Conservation (phyloP, 2,888 invertebrate species). For the Xanthorhoe spadicearia region DNA sequence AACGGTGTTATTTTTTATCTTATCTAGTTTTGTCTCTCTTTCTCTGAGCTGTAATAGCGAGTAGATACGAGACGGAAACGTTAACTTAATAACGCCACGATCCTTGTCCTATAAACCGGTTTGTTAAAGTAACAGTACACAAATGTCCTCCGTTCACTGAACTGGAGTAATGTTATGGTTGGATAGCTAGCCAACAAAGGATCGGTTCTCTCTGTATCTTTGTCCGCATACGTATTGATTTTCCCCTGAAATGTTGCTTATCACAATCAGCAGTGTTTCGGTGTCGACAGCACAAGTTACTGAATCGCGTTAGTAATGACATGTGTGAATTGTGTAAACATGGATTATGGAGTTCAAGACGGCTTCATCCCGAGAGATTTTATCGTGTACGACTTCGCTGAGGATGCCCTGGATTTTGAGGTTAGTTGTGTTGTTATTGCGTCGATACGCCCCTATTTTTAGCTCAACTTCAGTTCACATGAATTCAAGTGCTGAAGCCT, state of each 20-base stretch:
- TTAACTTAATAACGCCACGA: background rate
- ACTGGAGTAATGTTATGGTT: conserved; percentile 6
- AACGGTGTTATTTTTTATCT: conserved; percentile 10
- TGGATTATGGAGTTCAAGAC: conserved; percentile 74
- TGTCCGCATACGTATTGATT: conserved; percentile 29
- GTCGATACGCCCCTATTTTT: conserved; percentile 20
- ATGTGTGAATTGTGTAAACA: conserved; percentile 72
- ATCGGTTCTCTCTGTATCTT: conserved; percentile 8
- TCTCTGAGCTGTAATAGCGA: background rate
- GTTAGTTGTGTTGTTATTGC: conserved; percentile 58
- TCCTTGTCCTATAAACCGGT: conserved; percentile 11
- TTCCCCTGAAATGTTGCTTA: conserved; percentile 28
- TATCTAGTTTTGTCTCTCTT: conserved; percentile 3
- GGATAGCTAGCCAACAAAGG: conserved; percentile 1
- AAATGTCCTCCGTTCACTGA: conserved; percentile 12
- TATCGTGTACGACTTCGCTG: conserved; percentile 76
- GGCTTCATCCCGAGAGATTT: conserved; percentile 71
- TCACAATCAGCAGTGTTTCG: conserved; percentile 16
- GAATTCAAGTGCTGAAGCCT: background rate
- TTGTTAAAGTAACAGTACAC: conserved; percentile 6
- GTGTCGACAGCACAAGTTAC: conserved; percentile 23
- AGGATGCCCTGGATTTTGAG: conserved; percentile 80
- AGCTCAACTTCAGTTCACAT: background rate
- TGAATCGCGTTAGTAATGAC: conserved; percentile 50
- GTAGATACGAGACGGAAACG: conserved; percentile 16